phyloP scores from a whole-genome alignment of 2,888 invertebrate species.

The Adelphocoris suturalis region DNA sequence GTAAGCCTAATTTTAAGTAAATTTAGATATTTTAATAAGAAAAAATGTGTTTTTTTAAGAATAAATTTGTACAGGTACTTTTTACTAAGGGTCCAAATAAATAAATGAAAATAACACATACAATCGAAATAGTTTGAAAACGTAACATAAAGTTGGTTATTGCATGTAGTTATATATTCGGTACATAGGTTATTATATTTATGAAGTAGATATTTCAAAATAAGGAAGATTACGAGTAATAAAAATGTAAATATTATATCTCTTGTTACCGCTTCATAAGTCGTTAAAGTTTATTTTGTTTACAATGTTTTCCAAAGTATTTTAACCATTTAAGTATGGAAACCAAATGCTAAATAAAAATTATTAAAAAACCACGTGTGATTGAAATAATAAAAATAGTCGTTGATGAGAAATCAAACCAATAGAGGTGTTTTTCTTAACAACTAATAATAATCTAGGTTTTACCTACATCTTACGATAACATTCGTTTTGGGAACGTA shows the following conservation, averaged over 20 bases:
- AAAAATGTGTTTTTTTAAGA: neutral
- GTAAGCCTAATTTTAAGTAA: neutral
- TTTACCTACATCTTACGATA: too few species aligned
- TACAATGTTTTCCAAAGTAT: too few species aligned
- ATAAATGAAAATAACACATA: neutral
- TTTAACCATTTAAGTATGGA: too few species aligned
- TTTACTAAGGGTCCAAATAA: neutral
- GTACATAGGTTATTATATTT: conserved; percentile 18
- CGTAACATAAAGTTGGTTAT: neutral
- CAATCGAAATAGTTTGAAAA: neutral
- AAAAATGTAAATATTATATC: neutral
- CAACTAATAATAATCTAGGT: too few species aligned
- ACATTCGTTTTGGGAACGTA: too few species aligned
- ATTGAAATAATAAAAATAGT: too few species aligned
- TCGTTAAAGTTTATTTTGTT: too few species aligned
- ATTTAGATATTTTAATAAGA: neutral
- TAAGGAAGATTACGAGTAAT: conserved; percentile 2
- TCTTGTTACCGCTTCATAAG: too few species aligned
- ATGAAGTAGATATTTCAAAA: neutral
- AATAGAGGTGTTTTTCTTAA: too few species aligned
- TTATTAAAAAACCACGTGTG: too few species aligned
- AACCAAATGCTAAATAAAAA: too few species aligned
- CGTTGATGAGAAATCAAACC: too few species aligned
- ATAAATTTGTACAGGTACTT: neutral
- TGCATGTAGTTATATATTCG: neutral